A percentile compares a stretch with the other conserved stretches of the same genome.
phyloP scores from a whole-genome alignment of 2,888 invertebrate genomes.

The Steinernema scapterisci region DNA sequence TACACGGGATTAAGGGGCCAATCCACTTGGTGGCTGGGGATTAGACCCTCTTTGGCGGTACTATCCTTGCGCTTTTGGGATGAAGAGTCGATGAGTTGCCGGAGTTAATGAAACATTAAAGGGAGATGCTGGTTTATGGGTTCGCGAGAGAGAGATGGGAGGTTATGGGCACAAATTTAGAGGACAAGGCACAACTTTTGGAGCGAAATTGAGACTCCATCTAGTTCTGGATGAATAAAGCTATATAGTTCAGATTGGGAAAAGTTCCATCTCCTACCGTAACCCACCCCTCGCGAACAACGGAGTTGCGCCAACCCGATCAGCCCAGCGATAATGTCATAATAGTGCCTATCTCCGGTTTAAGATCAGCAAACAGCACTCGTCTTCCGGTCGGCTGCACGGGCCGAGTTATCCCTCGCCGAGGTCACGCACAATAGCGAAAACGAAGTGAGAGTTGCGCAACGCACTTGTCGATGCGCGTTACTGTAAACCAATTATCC shows the following conservation, averaged over 20 bases:
- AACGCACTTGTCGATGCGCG: conserved; percentile 26
- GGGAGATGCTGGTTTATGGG: background rate
- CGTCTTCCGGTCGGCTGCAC: conserved; percentile 30
- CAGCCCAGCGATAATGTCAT: background rate
- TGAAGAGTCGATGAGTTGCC: background rate
- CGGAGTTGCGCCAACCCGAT: background rate
- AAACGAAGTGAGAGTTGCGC: conserved; percentile 28
- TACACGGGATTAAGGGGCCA: conserved; percentile 27
- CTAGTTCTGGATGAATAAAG: too few relatives aligned
- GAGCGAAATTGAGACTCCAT: too few relatives aligned
- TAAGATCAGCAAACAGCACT: conserved; percentile 25
- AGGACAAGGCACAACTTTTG: too few relatives aligned
- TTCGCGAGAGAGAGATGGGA: too few relatives aligned
- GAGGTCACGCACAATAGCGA: conserved; percentile 15
- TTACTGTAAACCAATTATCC: conserved; percentile 26
- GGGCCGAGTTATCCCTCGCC: conserved; percentile 4
- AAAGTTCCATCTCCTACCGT: too few relatives aligned
- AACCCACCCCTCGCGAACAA: background rate
- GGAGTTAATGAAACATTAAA: conserved; percentile 7
- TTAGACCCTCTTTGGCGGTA: background rate
- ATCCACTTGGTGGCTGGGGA: background rate
- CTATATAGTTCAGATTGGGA: too few relatives aligned
- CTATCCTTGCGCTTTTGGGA: background rate
- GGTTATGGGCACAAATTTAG: too few relatives aligned
- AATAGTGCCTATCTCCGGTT: background rate